phyloP scores from a whole-genome alignment of 1,140 invertebrate species.

The Dolichoris vasculosae region DNA sequence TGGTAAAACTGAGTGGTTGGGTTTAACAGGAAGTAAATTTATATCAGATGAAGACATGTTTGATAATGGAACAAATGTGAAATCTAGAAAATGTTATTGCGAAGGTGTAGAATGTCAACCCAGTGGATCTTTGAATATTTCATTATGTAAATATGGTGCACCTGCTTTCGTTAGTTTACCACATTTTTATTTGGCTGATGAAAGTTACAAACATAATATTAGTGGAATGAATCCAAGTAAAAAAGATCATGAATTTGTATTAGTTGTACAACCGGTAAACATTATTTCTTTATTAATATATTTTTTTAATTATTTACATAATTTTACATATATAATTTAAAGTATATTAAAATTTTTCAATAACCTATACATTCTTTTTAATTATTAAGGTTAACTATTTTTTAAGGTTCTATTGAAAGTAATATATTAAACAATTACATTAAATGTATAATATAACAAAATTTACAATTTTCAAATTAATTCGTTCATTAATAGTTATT shows the following conservation, averaged over 20 bases:
- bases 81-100: conserved; percentile 77
- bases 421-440: too few relatives aligned
- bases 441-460: too few relatives aligned
- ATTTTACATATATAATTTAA: too few relatives aligned
- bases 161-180: conserved; percentile 90
- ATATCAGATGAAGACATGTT: conserved; percentile 77
- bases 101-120: conserved; percentile 68
- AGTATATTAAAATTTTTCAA: too few relatives aligned
- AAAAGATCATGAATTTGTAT: conserved; percentile 80
- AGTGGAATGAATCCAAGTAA: conserved; percentile 82
- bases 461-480: too few relatives aligned
- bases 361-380: too few relatives aligned
- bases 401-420: too few relatives aligned
- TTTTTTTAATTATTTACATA: neutral
- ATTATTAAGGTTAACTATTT: too few relatives aligned
- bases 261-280: conserved; percentile 83
- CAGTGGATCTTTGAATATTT: conserved; percentile 80
- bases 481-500: too few relatives aligned
- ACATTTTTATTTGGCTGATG: conserved; percentile 89
- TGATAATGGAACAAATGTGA: conserved; percentile 82
- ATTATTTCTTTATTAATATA: conserved; percentile 39
- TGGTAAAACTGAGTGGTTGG: conserved; percentile 66
- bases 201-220: conserved; percentile 78
- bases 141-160: conserved; percentile 81
- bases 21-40: conserved; percentile 78